Base-by-base conservation (phyloP, 2,888 invertebrate species). In the Luperina testacea region DNA sequence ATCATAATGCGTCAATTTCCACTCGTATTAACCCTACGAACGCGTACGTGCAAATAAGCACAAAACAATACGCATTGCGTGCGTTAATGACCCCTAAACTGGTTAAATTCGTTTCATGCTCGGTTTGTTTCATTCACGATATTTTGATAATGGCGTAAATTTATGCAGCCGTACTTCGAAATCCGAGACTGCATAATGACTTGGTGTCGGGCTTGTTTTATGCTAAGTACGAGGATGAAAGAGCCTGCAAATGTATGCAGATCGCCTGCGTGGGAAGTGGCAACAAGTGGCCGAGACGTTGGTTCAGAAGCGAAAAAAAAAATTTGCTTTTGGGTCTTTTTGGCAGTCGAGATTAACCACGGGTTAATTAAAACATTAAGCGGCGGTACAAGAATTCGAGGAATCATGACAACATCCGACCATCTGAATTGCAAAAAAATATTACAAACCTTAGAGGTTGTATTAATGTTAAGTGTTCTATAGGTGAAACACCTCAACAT, bases 121-220 rank as follows among this genome's bases (percentile, higher is more conserved):
- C 91, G 92, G 94, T 91, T 92, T 92, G 92, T 91, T 93, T 93
- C 95, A 94, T 94, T 94, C 94, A 94, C 95, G 95, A 96, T 96
- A 96, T 96, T 96, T 96, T 95, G 96, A 96, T 96, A 96, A 96
- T 96, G 93, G 94, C 94, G 95, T 94, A 94, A 96, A 95, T 95
- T 94, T 95, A 96, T 95, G 95, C 96, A 92, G 92, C 91, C 90
- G 91, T 94, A 93, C 94, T 94, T 95, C 94, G 95, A 95, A 95
- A 95, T 95, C 94, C 93, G 92, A 94, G 95, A 94, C 94, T 95
- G 96, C 95, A 95, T 96, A 96, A 96, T 96, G 95, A 95, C 94
- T 94, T 89, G 91, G 92, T 95, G 95, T 95, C 93, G 93, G 93
- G 91, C 96, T 95, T 96, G 96, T 96, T 96, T 95, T 96, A 96